These are phyloP conservation scores for Heterodera carotae DNA, from an alignment of 1,140 invertebrate species.

Conservation along the genomic window DNA sequence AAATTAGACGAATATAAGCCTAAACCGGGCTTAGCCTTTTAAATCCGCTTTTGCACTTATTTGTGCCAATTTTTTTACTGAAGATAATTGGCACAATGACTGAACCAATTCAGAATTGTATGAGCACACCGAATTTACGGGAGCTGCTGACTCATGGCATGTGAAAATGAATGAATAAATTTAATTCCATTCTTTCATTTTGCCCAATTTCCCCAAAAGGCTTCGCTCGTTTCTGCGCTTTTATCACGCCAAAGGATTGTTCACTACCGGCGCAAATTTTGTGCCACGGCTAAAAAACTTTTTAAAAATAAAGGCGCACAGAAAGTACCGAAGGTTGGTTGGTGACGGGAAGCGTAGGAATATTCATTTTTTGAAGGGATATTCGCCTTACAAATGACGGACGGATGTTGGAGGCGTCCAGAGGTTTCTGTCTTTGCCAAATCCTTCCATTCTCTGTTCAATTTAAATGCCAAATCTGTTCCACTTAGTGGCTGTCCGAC, in stretches of 20 bases:
- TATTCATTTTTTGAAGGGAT: background rate
- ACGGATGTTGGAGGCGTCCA: background rate
- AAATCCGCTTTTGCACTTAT: no score
- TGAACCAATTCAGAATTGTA: conserved; percentile 30
- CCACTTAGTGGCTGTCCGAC: conserved; percentile 55
- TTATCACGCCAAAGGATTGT: conserved; percentile 75
- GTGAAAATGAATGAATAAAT: conserved; percentile 67
- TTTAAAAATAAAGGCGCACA: conserved; percentile 54
- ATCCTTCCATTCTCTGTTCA: background rate
- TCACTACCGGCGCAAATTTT: conserved; percentile 67
- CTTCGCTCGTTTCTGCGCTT: conserved; percentile 81
- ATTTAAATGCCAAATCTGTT: conserved; percentile 33
- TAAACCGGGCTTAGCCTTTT: no score
- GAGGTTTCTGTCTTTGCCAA: conserved; percentile 6
- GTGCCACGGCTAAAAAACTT: conserved; percentile 58
- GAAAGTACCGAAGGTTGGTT: conserved; percentile 56
- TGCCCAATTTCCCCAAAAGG: conserved; percentile 72
- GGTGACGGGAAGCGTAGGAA: conserved; percentile 14
- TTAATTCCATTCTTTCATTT: conserved; percentile 81
- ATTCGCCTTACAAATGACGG: conserved; percentile 4
- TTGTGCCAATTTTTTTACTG: no score
- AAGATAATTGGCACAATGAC: conserved; percentile 10
- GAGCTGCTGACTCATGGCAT: conserved; percentile 81
- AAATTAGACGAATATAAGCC: no score
- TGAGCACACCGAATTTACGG: conserved; percentile 63